phyloP scores from a whole-genome alignment of 2,888 invertebrate species.

The Leptinotarsa juncta region DNA sequence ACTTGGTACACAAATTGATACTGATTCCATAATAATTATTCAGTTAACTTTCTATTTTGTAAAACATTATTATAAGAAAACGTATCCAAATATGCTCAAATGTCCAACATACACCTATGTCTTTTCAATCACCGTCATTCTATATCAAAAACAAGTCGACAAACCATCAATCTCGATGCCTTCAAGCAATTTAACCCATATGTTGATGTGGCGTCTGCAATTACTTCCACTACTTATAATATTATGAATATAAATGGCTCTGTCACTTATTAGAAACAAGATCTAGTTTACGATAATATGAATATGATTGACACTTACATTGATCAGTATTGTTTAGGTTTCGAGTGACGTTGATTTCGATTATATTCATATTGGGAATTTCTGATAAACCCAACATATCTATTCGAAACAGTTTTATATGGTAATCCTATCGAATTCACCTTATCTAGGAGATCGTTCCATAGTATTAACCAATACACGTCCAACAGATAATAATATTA shows the following conservation, averaged over 20 bases:
- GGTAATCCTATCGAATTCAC: not conserved
- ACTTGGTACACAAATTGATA: too few relatives aligned
- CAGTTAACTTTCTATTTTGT: not conserved
- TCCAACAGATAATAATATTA: not conserved
- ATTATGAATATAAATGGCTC: constrained; percentile 3
- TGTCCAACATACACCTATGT: not conserved
- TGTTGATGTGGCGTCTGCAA: constrained; percentile 14
- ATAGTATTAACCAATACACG: constrained; percentile 1
- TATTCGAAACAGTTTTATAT: not conserved
- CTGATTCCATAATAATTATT: too few relatives aligned
- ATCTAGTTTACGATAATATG: not conserved
- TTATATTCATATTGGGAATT: not conserved
- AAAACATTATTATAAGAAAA: not conserved
- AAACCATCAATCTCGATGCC: constrained; percentile 6
- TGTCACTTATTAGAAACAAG: constrained; percentile 11
- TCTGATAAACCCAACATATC: not conserved
- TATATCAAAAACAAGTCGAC: not conserved
- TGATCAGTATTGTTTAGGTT: constrained; percentile 4
- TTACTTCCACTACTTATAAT: constrained; percentile 9
- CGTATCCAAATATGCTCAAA: not conserved
- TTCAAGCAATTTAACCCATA: not conserved
- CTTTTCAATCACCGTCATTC: constrained; percentile 4
- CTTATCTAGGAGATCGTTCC: not conserved
- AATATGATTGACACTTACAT: constrained; percentile 6
- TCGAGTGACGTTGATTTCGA: not conserved